Conservation (phyloP, 2,888 invertebrate species). For the Stegana nigrithorax region DNA sequence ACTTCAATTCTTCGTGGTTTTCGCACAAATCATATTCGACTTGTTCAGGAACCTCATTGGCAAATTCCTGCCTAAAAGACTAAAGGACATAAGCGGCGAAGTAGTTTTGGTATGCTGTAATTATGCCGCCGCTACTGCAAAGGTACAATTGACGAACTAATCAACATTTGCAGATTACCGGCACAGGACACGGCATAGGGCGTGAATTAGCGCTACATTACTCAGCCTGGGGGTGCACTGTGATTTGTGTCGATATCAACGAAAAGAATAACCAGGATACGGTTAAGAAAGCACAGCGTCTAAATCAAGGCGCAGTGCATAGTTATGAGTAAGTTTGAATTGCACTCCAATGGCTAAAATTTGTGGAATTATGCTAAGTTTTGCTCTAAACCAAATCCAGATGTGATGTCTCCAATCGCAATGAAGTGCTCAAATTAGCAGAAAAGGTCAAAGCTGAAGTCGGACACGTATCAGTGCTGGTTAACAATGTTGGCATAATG, state of each 20-base stretch:
- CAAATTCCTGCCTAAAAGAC: conserved; percentile 63
- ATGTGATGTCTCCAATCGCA: conserved; percentile 81
- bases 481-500: conserved; percentile 92
- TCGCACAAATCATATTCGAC: conserved; percentile 51
- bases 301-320: conserved; percentile 63
- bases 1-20: conserved; percentile 55
- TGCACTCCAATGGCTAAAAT: too few relatives aligned
- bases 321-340: conserved; percentile 68
- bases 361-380: neutral
- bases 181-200: conserved; percentile 88
- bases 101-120: conserved; percentile 78
- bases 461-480: conserved; percentile 81
- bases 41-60: conserved; percentile 42
- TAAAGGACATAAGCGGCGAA: conserved; percentile 80
- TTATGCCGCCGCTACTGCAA: neutral
- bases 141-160: neutral
- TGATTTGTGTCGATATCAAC: conserved; percentile 84
- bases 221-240: conserved; percentile 76
- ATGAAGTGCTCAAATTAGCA: conserved; percentile 75
- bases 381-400: conserved; percentile 65
- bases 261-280: conserved; percentile 78
- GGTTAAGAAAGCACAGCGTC: conserved; percentile 70
- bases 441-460: conserved; percentile 76
- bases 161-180: conserved; percentile 77
- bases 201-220: conserved; percentile 81